Evolutionary conservation across 2,113 vertebrate species (phyloP).

Genomic region (Galeopterus variegatus): DNA sequence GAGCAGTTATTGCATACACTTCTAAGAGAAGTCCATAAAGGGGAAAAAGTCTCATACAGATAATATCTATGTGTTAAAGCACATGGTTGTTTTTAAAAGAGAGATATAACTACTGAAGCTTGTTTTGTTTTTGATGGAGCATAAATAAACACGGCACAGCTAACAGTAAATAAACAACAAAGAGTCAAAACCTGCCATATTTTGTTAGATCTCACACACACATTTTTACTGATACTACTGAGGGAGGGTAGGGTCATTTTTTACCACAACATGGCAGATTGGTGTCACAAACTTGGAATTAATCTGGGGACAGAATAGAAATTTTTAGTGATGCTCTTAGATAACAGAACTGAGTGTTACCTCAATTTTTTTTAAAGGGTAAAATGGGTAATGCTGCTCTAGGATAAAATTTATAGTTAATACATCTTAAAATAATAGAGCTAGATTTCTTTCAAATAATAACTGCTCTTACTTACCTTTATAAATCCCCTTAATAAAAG

Average conservation of each 20-base stretch:
- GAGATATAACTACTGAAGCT: not conserved
- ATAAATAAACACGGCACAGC: not conserved
- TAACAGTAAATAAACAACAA: not conserved
- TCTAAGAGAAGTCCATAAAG: not conserved
- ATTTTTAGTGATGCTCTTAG: not conserved
- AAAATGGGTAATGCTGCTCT: not conserved
- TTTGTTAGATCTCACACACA: not conserved
- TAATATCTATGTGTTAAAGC: not conserved
- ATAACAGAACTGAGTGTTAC: not conserved
- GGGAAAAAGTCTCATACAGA: not conserved
- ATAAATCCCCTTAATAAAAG: not conserved
- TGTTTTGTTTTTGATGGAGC: not conserved
- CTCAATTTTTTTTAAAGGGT: not conserved
- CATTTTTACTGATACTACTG: not conserved
- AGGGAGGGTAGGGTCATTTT: not conserved
- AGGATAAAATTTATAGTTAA: not conserved
- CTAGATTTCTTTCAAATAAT: not conserved
- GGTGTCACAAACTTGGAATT: not conserved
- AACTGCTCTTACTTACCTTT: not conserved
- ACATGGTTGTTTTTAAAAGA: not conserved
- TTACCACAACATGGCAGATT: not conserved
- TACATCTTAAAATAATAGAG: slow-evolving; percentile 12
- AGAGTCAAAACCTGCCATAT: not conserved
- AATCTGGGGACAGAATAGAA: not conserved
- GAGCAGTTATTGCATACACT: not conserved